Evolutionary conservation across 2,113 vertebrate genomes (phyloP).

Genomic region (Nothoprocta pentlandii): DNA sequence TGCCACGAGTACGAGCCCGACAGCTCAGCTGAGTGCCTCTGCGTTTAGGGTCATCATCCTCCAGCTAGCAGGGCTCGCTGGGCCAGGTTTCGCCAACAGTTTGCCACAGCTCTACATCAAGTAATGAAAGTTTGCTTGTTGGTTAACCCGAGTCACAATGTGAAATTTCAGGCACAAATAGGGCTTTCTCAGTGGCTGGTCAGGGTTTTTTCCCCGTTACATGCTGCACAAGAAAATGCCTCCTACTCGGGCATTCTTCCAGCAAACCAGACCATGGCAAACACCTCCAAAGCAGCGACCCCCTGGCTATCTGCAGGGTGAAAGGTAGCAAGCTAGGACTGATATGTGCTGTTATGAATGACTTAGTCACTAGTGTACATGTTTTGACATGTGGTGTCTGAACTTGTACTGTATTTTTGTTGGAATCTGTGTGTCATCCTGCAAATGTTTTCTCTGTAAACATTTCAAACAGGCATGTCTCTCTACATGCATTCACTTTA

Average conservation of each 20-base stretch:
- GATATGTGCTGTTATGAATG: slow-evolving; percentile 48
- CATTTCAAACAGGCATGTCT: slow-evolving; percentile 75
- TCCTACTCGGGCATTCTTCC: background rate
- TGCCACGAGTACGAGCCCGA: background rate
- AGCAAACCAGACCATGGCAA: background rate
- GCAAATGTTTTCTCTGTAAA: slow-evolving; percentile 78
- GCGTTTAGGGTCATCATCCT: background rate
- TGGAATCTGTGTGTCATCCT: slow-evolving; percentile 71
- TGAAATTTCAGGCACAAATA: background rate
- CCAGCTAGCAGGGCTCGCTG: background rate
- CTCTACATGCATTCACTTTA: slow-evolving; percentile 73
- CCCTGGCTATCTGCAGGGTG: slow-evolving; percentile 27
- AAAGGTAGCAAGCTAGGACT: slow-evolving; percentile 24
- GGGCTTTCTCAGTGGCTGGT: background rate
- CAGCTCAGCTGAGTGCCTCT: background rate
- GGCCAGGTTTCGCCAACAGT: background rate
- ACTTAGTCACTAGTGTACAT: slow-evolving; percentile 50
- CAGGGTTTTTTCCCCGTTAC: background rate
- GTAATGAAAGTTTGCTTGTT: background rate
- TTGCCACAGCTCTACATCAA: background rate
- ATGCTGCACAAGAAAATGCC: background rate
- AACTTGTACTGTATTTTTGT: slow-evolving; percentile 70
- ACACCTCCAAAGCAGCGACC: background rate
- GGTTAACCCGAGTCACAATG: background rate
- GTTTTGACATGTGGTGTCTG: slow-evolving; percentile 72